Evolutionary conservation across 2,797 vertebrate species (phyloP).

Genomic region (Ctenochaetus hawaiiensis): DNA sequence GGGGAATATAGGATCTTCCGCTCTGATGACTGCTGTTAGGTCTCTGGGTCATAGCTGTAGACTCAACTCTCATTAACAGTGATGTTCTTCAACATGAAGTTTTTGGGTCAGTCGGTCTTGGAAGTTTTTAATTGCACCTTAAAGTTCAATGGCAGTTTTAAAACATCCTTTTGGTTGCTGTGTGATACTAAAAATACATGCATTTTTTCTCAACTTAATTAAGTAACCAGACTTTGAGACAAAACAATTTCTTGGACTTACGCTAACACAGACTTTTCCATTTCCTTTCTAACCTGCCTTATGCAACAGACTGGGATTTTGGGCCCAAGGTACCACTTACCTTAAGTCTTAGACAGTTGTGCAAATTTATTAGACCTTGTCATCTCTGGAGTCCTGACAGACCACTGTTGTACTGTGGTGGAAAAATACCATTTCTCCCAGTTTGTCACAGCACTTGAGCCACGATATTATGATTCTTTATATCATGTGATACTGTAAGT

Average conservation of each 20-base stretch:
- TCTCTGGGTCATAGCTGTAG: too few species aligned
- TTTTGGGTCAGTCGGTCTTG: too few species aligned
- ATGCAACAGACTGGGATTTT: conserved; percentile 6
- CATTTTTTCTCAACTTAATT: background rate
- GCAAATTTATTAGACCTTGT: background rate
- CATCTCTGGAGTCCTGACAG: conserved; percentile 9
- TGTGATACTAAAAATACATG: background rate
- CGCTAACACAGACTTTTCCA: background rate
- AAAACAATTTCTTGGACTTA: background rate
- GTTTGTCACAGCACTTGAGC: conserved; percentile 29
- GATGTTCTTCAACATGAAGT: too few species aligned
- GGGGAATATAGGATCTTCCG: too few species aligned
- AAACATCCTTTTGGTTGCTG: background rate
- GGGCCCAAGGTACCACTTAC: background rate
- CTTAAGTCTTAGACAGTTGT: conserved; percentile 3
- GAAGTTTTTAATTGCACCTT: too few species aligned
- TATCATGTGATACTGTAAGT: conserved; percentile 39
- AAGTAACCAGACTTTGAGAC: conserved; percentile 5
- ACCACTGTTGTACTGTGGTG: conserved; percentile 17
- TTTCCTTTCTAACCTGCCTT: conserved; percentile 7
- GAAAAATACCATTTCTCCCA: conserved; percentile 11
- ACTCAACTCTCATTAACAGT: too few species aligned
- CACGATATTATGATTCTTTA: conserved; percentile 32
- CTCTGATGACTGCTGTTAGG: too few species aligned
- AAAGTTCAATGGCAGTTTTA: background rate